Conservation (phyloP, 2,113 vertebrate species). For the Vulpes lagopus region DNA sequence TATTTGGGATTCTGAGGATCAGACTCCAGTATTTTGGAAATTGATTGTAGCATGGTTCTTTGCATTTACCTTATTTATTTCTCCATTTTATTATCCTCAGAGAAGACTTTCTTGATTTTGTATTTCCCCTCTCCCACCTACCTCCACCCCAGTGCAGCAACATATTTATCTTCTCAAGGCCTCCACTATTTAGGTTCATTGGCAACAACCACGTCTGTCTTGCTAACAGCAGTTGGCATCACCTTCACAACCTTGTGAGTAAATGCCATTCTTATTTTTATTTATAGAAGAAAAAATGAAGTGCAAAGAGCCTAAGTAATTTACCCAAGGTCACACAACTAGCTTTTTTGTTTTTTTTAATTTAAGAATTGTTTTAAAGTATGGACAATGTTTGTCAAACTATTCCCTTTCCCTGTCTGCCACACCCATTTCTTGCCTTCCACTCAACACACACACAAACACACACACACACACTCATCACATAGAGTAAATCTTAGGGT, state of each 20-base stretch:
- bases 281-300: constrained; percentile 24
- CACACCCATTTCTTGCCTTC: neutral
- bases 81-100: neutral
- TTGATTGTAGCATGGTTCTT: neutral
- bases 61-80: neutral
- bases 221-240: neutral
- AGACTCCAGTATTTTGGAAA: neutral
- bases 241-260: neutral
- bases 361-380: neutral
- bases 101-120: neutral
- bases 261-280: neutral
- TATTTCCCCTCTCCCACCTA: neutral
- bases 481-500: neutral
- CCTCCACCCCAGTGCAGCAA: neutral
- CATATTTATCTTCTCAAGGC: neutral
- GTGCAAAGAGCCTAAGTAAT: neutral
- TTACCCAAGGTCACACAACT: neutral
- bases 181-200: neutral
- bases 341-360: neutral
- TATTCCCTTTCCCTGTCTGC: neutral
- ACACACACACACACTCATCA: neutral
- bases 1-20: neutral
- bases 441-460: neutral
- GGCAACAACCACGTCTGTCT: rapidly evolving
- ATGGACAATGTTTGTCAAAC: neutral